These are phyloP conservation scores for Eupelmus urozonus DNA, from an alignment of 2,888 invertebrate species.

Conservation along the genomic window DNA sequence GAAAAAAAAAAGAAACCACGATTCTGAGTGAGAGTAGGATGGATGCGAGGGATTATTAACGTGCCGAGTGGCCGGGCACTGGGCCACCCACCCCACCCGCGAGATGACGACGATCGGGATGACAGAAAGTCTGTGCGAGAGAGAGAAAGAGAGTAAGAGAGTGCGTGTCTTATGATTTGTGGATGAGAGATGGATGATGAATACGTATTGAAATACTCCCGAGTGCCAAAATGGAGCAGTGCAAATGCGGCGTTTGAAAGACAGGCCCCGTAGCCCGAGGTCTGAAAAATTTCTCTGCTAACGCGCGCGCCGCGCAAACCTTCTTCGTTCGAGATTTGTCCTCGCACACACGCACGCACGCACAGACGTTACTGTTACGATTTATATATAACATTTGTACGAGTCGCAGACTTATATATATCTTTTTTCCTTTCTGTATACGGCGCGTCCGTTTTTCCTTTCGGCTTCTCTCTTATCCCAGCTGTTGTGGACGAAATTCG, in stretches of 20 bases:
- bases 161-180: conserved; percentile 31
- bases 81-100: too few relatives aligned
- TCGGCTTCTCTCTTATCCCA: too few relatives aligned
- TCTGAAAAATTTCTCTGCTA: conserved; percentile 7
- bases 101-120: not conserved
- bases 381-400: not conserved
- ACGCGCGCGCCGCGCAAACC: not conserved
- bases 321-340: not conserved
- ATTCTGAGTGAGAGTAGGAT: not conserved
- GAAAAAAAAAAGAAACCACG: too few relatives aligned
- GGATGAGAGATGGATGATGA: conserved; percentile 32
- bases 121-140: not conserved
- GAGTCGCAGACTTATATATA: not conserved
- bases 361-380: not conserved
- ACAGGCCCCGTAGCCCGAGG: not conserved
- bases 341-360: not conserved
- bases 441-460: too few relatives aligned
- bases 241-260: conserved; percentile 47
- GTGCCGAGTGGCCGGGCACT: too few relatives aligned
- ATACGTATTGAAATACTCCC: conserved; percentile 70
- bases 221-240: conserved; percentile 69
- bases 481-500: too few relatives aligned
- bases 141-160: not conserved
- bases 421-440: too few relatives aligned
- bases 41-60: not conserved